These are phyloP conservation scores for Sinohyriopsis cumingii DNA, from an alignment of 2,888 invertebrate genomes.

Conservation along the genomic window DNA sequence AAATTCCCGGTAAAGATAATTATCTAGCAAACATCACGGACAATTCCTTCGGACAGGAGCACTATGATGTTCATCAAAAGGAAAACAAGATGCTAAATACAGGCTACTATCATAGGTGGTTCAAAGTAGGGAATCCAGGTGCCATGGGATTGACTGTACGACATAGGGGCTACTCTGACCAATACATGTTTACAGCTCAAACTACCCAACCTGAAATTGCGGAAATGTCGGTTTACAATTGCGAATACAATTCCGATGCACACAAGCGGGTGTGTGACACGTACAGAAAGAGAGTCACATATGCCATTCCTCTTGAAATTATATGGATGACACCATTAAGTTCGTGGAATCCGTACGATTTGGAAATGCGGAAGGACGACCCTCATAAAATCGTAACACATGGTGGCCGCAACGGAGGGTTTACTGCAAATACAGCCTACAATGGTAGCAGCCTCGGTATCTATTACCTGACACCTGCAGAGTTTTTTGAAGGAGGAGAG, in stretches of 20 bases:
- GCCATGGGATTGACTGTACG: conserved; percentile 40
- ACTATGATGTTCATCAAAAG: conserved; percentile 19
- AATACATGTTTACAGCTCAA: conserved; percentile 38
- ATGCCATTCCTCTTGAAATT: conserved; percentile 62
- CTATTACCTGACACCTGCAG: conserved; percentile 43
- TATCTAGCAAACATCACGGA: conserved; percentile 40
- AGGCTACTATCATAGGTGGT: conserved; percentile 44
- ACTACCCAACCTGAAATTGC: conserved; percentile 33
- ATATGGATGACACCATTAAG: conserved; percentile 58
- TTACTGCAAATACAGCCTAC: conserved; percentile 32
- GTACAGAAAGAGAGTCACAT: conserved; percentile 39
- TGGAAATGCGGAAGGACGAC: conserved; percentile 13
- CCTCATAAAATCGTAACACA: no score
- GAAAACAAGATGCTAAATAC: conserved; percentile 36
- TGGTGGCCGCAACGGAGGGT: conserved; percentile 26
- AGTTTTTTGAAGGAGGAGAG: conserved; percentile 33
- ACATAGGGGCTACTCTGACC: conserved; percentile 42
- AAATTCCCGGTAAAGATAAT: conserved; percentile 58
- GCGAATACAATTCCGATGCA: conserved; percentile 1
- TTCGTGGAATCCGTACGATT: conserved; percentile 61
- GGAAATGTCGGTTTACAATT: conserved; percentile 14
- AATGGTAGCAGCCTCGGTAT: conserved; percentile 37
- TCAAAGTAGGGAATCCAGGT: conserved; percentile 33
- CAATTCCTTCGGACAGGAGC: conserved; percentile 31
- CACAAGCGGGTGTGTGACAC: conserved; percentile 18